Base-by-base conservation (phyloP, 2,113 vertebrate genomes). In the Leptobrachium ailaonicum region DNA sequence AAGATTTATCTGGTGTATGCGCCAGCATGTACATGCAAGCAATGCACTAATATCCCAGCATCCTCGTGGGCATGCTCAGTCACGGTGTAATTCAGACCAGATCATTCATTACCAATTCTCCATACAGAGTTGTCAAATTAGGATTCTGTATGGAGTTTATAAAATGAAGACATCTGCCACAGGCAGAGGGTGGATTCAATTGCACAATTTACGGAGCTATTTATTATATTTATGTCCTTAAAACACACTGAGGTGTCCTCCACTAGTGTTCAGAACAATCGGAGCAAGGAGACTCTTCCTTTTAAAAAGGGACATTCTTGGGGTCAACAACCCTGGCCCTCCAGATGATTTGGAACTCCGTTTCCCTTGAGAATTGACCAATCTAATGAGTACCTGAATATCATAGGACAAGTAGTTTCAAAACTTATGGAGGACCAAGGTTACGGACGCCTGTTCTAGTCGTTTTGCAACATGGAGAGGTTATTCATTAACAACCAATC, bases 1-100 rank as follows among this genome's bases (percentile, higher is more conserved):
- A 72, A 74, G 62, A 74, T 80, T 80, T 74, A 68, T 40, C 54
- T n/a, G 3, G n/a, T 13, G 42, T 68, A 74, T 74, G 78, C 62
- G 40, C 41, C 71, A 11, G 63, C 71, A 62, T 69, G 78, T 41
- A 68, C 54, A 80, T 74, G 20, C 41, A 66, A 58, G 41, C 45
- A 62, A 58, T 68, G 74, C 50, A 13, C 63, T 68, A 74, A 80
- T 74, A 56, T 74, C 7, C 6, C 71, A 66, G 47, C 20, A 68
- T 41, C 64, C 78, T 74, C 71, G 10, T 6, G 71, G 54, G 78
- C n/a, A 74, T 68, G 73, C 63, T 9, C 78, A 53, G 58, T 41
- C 64, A 45, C 8, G 6, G 14, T 45, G 20, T 60, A 41, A 74
- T 74, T 80, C 71, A 68, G 41, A 68, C 58, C 71, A 80, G 41